These are phyloP conservation scores for Anser brachyrhynchus DNA, from an alignment of 2,113 vertebrate species.

Conservation along the genomic window DNA sequence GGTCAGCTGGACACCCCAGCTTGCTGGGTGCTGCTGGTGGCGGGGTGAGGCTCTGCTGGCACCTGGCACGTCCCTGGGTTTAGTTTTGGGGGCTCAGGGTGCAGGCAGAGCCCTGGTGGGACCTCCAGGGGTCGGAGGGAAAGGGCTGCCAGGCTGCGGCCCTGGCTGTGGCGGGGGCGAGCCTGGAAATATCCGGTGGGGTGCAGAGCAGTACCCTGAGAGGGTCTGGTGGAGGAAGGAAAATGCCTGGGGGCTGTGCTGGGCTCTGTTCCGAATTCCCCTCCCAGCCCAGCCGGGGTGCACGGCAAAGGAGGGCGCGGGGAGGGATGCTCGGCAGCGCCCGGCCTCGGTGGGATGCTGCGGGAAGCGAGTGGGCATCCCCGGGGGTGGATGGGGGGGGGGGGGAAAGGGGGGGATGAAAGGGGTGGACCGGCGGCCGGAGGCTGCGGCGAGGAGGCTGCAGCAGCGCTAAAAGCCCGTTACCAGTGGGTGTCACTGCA, in stretches of 20 bases:
- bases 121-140: neutral
- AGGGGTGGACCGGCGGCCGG: neutral
- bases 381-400: rapidly evolving
- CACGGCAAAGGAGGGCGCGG: rapidly evolving
- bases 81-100: neutral
- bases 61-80: no score
- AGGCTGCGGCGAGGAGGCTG: neutral
- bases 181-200: neutral
- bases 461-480: neutral
- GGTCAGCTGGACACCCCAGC: neutral
- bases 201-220: neutral
- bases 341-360: neutral
- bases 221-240: neutral
- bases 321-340: neutral
- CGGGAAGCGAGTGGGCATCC: rapidly evolving
- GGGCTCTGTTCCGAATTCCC: no score
- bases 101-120: neutral
- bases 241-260: neutral
- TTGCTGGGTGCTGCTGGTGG: rapidly evolving
- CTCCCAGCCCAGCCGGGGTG: rapidly evolving
- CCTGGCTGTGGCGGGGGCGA: neutral
- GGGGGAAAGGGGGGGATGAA: neutral
- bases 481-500: constrained; percentile 76
- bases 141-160: rapidly evolving
- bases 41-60: neutral